phyloP scores from a whole-genome alignment of 2,888 invertebrate genomes.

The Amorpha juglandis region DNA sequence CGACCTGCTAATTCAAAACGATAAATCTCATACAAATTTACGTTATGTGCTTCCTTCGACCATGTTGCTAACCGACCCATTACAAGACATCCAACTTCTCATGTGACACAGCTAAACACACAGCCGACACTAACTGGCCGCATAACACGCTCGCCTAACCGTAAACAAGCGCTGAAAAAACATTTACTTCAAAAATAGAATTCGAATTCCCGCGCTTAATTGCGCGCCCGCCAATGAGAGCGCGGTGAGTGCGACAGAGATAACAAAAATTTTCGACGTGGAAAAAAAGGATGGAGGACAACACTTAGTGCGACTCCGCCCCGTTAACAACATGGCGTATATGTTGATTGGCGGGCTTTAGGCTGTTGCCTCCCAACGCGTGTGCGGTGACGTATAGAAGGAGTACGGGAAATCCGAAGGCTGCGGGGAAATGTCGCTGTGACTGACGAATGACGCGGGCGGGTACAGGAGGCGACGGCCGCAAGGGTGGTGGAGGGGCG shows the following conservation, averaged over 20 bases:
- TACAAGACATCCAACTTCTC: slow-evolving; percentile 49
- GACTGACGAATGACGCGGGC: slow-evolving; percentile 47
- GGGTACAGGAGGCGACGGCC: slow-evolving; percentile 48
- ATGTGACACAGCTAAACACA: slow-evolving; percentile 42
- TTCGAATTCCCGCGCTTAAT: slow-evolving; percentile 83
- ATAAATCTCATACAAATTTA: slow-evolving; percentile 74
- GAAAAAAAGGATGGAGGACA: slow-evolving; percentile 50
- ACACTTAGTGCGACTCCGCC: slow-evolving; percentile 78
- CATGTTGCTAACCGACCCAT: slow-evolving; percentile 60
- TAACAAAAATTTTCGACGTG: slow-evolving; percentile 51
- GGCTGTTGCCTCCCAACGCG: slow-evolving; percentile 62
- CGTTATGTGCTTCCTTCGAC: slow-evolving; percentile 65
- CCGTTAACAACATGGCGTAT: slow-evolving; percentile 87
- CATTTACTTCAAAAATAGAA: slow-evolving; percentile 82
- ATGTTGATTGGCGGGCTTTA: slow-evolving; percentile 84
- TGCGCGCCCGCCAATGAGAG: slow-evolving; percentile 79
- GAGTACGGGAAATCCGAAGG: slow-evolving; percentile 68
- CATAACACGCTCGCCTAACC: slow-evolving; percentile 53
- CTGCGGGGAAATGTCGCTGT: slow-evolving; percentile 59
- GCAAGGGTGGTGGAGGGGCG: slow-evolving; percentile 30
- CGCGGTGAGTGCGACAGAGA: slow-evolving; percentile 65
- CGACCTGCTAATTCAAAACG: slow-evolving; percentile 69
- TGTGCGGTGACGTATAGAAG: slow-evolving; percentile 55
- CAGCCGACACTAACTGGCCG: slow-evolving; percentile 67
- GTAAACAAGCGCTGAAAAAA: slow-evolving; percentile 78